Conservation (phyloP, 2,797 vertebrate genomes). For the Pangasius mekongensis region DNA sequence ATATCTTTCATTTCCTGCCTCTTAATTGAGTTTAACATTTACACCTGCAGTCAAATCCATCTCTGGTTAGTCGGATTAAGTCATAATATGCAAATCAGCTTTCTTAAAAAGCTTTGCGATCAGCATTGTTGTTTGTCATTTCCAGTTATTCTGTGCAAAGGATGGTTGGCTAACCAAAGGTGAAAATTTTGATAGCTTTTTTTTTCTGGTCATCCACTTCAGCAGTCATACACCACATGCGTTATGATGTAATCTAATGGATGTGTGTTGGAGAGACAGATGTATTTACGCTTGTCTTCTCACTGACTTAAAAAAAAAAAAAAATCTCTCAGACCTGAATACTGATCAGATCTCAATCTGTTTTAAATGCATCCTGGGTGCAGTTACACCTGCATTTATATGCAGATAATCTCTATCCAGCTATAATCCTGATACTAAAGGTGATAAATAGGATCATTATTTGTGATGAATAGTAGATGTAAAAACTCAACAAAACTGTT, state of each 20-base stretch:
- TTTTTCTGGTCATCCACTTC: not conserved
- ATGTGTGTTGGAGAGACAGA: not conserved
- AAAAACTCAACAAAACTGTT: constrained; percentile 5
- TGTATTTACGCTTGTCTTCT: constrained; percentile 15
- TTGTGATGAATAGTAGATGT: not conserved
- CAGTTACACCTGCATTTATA: not conserved
- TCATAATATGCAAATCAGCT: not conserved
- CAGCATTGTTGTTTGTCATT: not conserved
- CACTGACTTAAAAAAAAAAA: not conserved
- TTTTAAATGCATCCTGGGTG: constrained; percentile 26
- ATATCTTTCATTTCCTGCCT: not conserved
- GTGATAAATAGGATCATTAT: constrained; percentile 14
- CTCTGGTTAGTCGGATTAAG: not conserved
- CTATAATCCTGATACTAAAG: constrained; percentile 12
- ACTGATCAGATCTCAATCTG: not conserved
- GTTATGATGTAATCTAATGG: not conserved
- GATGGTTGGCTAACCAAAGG: not conserved
- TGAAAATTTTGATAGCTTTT: not conserved
- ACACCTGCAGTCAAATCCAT: not conserved
- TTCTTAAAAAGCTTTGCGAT: not conserved
- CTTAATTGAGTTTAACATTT: not conserved
- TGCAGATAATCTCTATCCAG: constrained; percentile 16
- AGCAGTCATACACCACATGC: not conserved
- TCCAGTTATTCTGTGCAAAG: not conserved
- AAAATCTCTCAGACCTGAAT: not conserved